Conservation (phyloP, 2,797 vertebrate species). For the Decapterus maruadsi region DNA sequence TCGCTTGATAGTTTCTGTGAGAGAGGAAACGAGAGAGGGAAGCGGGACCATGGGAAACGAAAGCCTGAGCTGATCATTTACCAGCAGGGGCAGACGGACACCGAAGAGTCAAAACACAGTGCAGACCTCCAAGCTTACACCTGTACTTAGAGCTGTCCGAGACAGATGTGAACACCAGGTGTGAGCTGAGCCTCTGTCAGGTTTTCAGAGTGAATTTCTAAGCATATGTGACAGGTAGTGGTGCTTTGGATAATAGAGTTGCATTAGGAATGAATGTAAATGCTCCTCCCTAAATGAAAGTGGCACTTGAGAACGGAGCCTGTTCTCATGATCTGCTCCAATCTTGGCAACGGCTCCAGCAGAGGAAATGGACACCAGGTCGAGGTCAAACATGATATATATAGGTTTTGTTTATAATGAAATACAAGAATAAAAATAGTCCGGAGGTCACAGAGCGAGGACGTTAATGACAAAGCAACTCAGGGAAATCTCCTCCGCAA, state of each 20-base stretch:
- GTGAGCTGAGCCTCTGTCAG: neutral
- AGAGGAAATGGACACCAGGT: conserved; percentile 38
- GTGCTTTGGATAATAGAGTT: no score
- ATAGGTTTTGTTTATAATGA: conserved; percentile 30
- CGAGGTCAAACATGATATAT: conserved; percentile 43
- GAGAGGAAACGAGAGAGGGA: conserved; percentile 29
- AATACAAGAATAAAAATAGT: conserved; percentile 23
- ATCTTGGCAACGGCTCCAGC: conserved; percentile 41
- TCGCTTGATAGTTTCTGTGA: neutral
- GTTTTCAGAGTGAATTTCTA: neutral
- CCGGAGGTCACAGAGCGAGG: neutral
- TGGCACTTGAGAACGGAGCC: conserved; percentile 16
- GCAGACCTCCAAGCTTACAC: no score
- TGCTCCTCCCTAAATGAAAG: neutral
- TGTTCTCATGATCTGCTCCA: conserved; percentile 28
- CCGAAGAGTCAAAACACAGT: neutral
- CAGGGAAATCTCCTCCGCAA: neutral
- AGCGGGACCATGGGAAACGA: neutral
- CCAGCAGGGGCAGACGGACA: neutral
- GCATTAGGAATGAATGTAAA: no score
- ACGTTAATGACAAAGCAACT: conserved; percentile 5
- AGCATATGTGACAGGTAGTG: neutral
- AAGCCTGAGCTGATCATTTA: neutral
- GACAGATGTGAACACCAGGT: no score
- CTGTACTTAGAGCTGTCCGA: no score